phyloP scores from a whole-genome alignment of 2,888 invertebrate species.

The Galeruca laticollis region DNA sequence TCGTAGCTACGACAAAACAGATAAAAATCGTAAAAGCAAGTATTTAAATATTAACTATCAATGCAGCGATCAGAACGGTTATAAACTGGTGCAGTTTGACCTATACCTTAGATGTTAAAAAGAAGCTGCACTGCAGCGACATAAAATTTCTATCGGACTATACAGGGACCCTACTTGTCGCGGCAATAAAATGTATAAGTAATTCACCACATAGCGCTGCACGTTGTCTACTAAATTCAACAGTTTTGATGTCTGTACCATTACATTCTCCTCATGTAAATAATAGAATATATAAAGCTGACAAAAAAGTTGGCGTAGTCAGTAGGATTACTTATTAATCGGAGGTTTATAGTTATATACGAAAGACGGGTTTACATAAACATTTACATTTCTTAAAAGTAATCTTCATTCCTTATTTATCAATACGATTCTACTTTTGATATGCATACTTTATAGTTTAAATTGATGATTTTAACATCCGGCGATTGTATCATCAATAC shows the following conservation, averaged over 20 bases:
- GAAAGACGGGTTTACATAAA: not conserved
- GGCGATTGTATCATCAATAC: too few relatives aligned
- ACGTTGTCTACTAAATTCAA: slow-evolving; percentile 20
- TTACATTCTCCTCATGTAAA: not conserved
- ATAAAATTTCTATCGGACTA: slow-evolving; percentile 48
- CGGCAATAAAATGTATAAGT: slow-evolving; percentile 50
- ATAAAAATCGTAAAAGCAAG: slow-evolving; percentile 6
- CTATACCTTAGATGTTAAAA: slow-evolving; percentile 11
- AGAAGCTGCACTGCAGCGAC: slow-evolving; percentile 49
- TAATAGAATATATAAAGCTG: slow-evolving; percentile 10
- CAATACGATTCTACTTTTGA: too few relatives aligned
- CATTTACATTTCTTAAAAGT: too few relatives aligned
- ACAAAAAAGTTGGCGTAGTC: slow-evolving; percentile 6
- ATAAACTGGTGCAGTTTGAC: slow-evolving; percentile 2
- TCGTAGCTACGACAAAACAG: not conserved
- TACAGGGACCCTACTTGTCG: slow-evolving; percentile 43
- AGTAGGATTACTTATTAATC: not conserved
- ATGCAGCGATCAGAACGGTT: slow-evolving; percentile 8
- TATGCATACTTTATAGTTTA: too few relatives aligned
- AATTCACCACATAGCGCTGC: slow-evolving; percentile 42
- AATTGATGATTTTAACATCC: too few relatives aligned
- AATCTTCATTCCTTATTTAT: too few relatives aligned
- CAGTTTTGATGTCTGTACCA: slow-evolving; percentile 18
- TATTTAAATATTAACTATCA: slow-evolving; percentile 24
- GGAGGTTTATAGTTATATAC: not conserved